Conservation (phyloP, 2,113 vertebrate species). For the Petrocephalus microphthalmus region DNA sequence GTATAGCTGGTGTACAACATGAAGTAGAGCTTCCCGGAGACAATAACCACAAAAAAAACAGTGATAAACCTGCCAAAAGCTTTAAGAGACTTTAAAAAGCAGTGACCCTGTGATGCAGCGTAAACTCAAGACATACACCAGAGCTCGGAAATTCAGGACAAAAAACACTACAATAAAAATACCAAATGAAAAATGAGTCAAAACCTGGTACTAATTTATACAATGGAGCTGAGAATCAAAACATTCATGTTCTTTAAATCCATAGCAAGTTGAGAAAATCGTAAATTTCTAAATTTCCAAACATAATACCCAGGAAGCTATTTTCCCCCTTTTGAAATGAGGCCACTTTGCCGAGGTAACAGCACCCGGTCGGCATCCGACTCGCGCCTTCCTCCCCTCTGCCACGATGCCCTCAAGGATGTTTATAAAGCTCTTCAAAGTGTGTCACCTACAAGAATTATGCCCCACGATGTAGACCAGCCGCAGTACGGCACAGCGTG, state of each 20-base stretch:
- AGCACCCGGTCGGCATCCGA: not conserved
- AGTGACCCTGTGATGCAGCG: not conserved
- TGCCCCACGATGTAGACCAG: not conserved
- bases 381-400: not conserved
- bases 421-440: slow-evolving; percentile 7
- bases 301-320: not conserved
- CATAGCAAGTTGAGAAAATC: not conserved
- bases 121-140: not conserved
- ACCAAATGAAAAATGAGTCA: not conserved
- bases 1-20: not conserved
- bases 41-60: not conserved
- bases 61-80: not conserved
- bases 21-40: not conserved
- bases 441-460: not conserved
- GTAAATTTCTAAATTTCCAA: not conserved
- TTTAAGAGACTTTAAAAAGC: not conserved
- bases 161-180: not conserved
- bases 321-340: not conserved
- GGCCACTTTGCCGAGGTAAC: not conserved
- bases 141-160: not conserved
- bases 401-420: not conserved
- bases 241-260: not conserved
- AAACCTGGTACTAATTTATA: not conserved
- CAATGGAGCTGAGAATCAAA: not conserved
- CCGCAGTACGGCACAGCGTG: not conserved